Percentiles rank a stretch among this genome's conserved stretches.
Evolutionary conservation across 2,113 vertebrate species (phyloP).

Genomic region (Eudyptes chrysolophus): DNA sequence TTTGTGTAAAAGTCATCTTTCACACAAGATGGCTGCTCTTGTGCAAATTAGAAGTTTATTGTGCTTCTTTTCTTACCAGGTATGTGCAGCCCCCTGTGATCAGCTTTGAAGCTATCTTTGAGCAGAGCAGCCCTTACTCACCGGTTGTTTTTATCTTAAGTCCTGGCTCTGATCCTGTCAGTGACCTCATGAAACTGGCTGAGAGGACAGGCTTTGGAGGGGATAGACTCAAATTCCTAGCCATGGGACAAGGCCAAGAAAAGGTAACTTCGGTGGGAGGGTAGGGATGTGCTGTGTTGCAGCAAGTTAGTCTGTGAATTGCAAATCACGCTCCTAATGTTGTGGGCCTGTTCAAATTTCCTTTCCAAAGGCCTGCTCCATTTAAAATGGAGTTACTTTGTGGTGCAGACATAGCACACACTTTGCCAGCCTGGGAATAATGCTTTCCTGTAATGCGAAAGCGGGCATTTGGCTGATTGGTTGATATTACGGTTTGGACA

Average conservation of each 20-base stretch:
- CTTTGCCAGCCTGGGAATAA: background rate
- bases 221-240: conserved; percentile 89
- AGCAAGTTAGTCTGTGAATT: background rate
- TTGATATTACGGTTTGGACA: background rate
- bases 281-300: background rate
- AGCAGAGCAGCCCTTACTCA: conserved; percentile 88
- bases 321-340: background rate
- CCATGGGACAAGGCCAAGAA: conserved; percentile 98
- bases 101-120: conserved; percentile 87
- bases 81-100: conserved; percentile 95
- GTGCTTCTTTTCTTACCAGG: conserved; percentile 63
- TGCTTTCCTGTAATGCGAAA: background rate
- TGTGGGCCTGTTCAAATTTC: background rate
- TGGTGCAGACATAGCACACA: background rate
- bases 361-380: background rate
- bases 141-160: conserved; percentile 96
- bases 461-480: background rate
- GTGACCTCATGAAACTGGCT: conserved; percentile 90
- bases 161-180: conserved; percentile 91
- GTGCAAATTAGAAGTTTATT: background rate
- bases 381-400: background rate
- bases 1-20: background rate
- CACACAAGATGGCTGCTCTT: background rate
- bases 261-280: conserved; percentile 74
- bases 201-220: conserved; percentile 84